Conservation (phyloP, 2,113 vertebrate genomes). For the Lonchura striata region DNA sequence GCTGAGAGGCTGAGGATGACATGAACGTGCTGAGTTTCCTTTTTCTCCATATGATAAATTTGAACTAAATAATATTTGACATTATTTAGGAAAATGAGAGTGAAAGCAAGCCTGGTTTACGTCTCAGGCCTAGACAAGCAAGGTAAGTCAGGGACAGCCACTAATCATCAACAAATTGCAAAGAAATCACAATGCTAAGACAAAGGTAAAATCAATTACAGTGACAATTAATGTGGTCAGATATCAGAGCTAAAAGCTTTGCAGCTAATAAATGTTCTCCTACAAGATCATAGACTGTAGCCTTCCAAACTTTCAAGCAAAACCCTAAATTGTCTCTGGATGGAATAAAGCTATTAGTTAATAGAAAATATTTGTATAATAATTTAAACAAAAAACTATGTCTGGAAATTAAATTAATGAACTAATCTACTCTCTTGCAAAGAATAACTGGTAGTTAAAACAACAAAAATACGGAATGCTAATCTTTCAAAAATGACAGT, state of each 20-base stretch:
- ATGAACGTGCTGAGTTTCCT: not conserved
- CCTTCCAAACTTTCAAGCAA: not conserved
- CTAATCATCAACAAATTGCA: conserved; percentile 70
- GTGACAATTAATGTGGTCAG: conserved; percentile 57
- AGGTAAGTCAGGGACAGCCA: conserved; percentile 46
- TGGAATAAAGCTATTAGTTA: not conserved
- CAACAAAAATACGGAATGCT: not conserved
- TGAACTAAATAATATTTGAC: conserved; percentile 13
- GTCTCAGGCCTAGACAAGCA: not conserved
- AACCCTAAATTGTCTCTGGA: not conserved
- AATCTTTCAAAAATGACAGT: not conserved
- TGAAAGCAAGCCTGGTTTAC: conserved; percentile 26
- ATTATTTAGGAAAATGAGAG: conserved; percentile 36
- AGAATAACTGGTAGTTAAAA: not conserved
- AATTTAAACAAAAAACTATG: not conserved
- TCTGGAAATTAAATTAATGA: not conserved
- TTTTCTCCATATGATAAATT: not conserved
- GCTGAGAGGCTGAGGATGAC: not conserved
- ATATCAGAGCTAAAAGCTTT: conserved; percentile 40
- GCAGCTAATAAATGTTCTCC: conserved; percentile 6
- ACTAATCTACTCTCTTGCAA: not conserved
- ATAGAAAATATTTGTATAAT: not conserved
- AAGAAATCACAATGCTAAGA: conserved; percentile 50
- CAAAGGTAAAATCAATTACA: conserved; percentile 74
- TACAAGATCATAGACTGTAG: not conserved